These are phyloP conservation scores for Resseliella maxima DNA, from an alignment of 2,888 invertebrate species.

Conservation along the genomic window DNA sequence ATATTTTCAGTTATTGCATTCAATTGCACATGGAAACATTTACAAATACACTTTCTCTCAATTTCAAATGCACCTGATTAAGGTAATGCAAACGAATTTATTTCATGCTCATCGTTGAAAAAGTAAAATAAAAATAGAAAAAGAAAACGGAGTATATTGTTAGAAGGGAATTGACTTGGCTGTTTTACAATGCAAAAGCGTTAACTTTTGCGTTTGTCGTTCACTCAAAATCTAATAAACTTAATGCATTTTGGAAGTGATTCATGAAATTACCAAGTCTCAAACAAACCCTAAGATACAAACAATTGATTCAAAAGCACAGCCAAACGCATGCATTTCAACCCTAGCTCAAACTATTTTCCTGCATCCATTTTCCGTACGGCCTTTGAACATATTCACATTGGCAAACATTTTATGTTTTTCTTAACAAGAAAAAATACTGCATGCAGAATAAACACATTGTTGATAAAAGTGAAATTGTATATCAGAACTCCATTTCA, in stretches of 20 bases:
- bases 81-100: slow-evolving; percentile 1
- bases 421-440: no score
- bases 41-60: background rate
- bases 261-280: background rate
- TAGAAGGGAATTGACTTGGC: no score
- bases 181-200: no score
- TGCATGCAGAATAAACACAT: no score
- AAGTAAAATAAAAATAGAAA: no score
- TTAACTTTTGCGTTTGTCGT: background rate
- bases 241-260: background rate
- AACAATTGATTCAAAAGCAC: background rate
- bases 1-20: background rate
- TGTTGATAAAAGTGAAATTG: no score
- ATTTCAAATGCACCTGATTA: slow-evolving; percentile 48
- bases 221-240: background rate
- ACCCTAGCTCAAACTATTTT: background rate
- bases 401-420: no score
- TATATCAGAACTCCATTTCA: no score
- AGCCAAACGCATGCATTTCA: background rate
- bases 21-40: background rate
- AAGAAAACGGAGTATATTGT: no score
- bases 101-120: no score
- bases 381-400: no score
- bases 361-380: no score
- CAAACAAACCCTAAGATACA: background rate